Evolutionary conservation across 2,113 vertebrate species (phyloP).

Genomic region (Sinocyclocheilus anshuiensis): DNA sequence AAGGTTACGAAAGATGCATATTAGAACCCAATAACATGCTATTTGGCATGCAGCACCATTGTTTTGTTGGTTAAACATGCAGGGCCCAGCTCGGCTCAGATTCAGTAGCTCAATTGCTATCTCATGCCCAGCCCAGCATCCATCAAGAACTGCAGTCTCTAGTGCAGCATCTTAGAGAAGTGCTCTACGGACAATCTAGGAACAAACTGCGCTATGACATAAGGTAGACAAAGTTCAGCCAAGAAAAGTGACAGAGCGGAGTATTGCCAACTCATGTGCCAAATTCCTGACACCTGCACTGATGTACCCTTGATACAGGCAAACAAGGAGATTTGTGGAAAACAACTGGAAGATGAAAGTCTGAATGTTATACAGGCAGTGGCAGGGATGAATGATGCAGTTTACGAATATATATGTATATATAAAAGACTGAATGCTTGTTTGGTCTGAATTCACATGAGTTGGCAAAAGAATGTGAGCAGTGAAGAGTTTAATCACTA

Average conservation of each 20-base stretch:
- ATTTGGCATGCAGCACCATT: slow-evolving; percentile 70
- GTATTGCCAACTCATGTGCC: slow-evolving; percentile 49
- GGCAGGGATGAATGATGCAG: neutral
- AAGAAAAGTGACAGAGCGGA: slow-evolving; percentile 13
- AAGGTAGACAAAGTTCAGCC: slow-evolving; percentile 29
- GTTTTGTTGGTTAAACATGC: slow-evolving; percentile 68
- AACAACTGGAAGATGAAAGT: neutral
- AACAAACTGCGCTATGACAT: slow-evolving; percentile 24
- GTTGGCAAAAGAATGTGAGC: slow-evolving; percentile 46
- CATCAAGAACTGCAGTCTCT: slow-evolving; percentile 22
- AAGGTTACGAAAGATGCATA: slow-evolving; percentile 49
- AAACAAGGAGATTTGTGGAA: slow-evolving; percentile 14
- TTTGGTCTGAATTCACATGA: slow-evolving; percentile 42
- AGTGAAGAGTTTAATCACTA: slow-evolving; percentile 24
- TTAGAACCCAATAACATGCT: slow-evolving; percentile 67
- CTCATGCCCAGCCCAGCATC: slow-evolving; percentile 60
- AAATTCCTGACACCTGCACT: slow-evolving; percentile 32
- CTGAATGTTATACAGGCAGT: neutral
- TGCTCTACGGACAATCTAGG: slow-evolving; percentile 33
- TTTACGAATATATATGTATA: neutral
- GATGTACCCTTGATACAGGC: slow-evolving; percentile 11
- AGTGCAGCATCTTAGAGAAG: slow-evolving; percentile 32
- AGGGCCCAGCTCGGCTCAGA: slow-evolving; percentile 63
- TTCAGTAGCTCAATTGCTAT: slow-evolving; percentile 40
- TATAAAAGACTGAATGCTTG: neutral